Conservation (phyloP, 2,113 vertebrate species). For the Microtus montanus region DNA sequence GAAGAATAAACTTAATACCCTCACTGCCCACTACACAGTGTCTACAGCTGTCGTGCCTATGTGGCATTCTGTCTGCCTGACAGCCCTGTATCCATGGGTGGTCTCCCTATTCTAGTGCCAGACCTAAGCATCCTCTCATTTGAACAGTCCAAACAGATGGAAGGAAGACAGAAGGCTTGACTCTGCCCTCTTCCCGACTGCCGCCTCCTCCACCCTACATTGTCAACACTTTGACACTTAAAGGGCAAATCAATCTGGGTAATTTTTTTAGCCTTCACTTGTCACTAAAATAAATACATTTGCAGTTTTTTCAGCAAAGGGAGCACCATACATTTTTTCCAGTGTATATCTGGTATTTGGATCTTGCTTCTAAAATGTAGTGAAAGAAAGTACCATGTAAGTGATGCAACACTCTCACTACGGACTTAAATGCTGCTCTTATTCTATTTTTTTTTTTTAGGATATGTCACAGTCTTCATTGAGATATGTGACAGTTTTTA, state of each 20-base stretch:
- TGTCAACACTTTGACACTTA: slow-evolving; percentile 1
- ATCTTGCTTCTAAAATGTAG: slow-evolving; percentile 46
- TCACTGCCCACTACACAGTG: background rate
- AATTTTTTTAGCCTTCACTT: background rate
- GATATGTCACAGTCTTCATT: slow-evolving; percentile 30
- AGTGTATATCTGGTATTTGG: background rate
- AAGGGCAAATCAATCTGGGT: background rate
- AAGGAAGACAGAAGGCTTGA: background rate
- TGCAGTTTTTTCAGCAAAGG: slow-evolving; percentile 43
- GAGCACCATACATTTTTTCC: slow-evolving; percentile 11
- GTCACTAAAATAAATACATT: slow-evolving; percentile 57
- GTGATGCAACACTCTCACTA: background rate
- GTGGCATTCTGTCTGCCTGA: background rate
- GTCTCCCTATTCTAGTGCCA: background rate
- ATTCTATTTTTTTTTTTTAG: slow-evolving; percentile 37
- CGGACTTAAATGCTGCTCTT: slow-evolving; percentile 32
- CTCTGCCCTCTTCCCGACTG: background rate
- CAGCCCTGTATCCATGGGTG: background rate
- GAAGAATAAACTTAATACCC: background rate
- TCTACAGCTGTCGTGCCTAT: background rate
- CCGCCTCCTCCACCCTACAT: background rate
- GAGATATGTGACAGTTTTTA: slow-evolving; percentile 56
- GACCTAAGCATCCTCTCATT: background rate
- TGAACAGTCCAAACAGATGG: background rate
- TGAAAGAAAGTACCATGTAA: slow-evolving; percentile 12